Evolutionary conservation across 2,113 vertebrate species (phyloP).

Genomic region (Numida meleagris): DNA sequence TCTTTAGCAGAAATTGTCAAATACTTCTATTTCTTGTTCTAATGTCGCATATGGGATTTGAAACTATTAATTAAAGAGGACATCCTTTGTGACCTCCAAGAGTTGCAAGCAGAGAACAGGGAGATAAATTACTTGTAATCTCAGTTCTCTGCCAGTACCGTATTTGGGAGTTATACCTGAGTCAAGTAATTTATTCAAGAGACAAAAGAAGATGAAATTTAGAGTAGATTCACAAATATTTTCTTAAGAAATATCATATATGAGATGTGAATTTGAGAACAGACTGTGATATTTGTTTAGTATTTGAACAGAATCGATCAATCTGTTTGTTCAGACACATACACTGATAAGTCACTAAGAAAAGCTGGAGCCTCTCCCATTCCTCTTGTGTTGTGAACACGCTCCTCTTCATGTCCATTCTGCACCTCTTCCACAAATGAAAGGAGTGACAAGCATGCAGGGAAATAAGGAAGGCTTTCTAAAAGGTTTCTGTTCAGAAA

Average conservation of each 20-base stretch:
- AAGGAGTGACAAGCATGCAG: neutral
- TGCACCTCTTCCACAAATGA: neutral
- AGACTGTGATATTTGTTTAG: slow-evolving; percentile 63
- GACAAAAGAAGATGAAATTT: slow-evolving; percentile 52
- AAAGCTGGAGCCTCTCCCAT: neutral
- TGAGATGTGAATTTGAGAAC: slow-evolving; percentile 42
- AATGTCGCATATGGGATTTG: neutral
- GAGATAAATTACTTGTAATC: neutral
- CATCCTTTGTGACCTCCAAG: neutral
- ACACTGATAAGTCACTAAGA: neutral
- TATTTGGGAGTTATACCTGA: neutral
- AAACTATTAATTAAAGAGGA: slow-evolving; percentile 12
- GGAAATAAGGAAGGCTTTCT: neutral
- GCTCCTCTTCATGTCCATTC: neutral
- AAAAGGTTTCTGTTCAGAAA: neutral
- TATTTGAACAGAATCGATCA: slow-evolving; percentile 51
- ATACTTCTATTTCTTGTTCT: neutral
- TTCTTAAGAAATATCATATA: slow-evolving; percentile 57
- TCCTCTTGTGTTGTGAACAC: neutral
- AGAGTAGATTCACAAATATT: slow-evolving; percentile 53
- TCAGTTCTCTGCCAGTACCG: neutral
- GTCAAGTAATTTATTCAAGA: slow-evolving; percentile 43
- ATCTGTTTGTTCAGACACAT: slow-evolving; percentile 34
- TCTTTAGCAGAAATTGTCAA: neutral
- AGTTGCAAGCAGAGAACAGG: neutral